Conservation (phyloP, 2,888 invertebrate species). For the Agriopis aurantiaria region DNA sequence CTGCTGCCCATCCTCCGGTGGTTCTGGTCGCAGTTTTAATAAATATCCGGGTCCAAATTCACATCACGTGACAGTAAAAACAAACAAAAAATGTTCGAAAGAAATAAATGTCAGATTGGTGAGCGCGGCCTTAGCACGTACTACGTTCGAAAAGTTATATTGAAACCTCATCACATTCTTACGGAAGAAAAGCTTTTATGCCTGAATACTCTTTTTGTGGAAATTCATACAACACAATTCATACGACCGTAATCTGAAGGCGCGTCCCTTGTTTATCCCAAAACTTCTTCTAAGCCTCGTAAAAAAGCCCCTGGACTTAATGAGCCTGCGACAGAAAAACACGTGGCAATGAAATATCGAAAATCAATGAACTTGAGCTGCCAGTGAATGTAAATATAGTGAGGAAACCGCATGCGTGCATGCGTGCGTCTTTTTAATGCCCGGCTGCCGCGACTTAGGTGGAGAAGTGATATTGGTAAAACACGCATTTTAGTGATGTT, state of each 20-base stretch:
- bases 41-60: too few species aligned
- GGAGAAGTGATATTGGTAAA: too few species aligned
- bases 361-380: background rate
- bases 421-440: too few species aligned
- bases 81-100: too few species aligned
- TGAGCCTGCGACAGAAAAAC: background rate
- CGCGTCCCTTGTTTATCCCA: conserved; percentile 7
- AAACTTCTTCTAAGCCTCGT: conserved; percentile 16
- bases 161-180: background rate
- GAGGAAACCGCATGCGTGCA: too few species aligned
- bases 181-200: conserved; percentile 11
- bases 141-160: background rate
- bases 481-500: too few species aligned
- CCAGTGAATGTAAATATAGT: background rate
- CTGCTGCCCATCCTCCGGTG: too few species aligned
- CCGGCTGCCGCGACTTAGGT: too few species aligned
- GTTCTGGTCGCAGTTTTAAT: too few species aligned
- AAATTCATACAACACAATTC: conserved; percentile 16
- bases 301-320: conserved; percentile 10
- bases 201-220: conserved; percentile 12
- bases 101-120: too few species aligned
- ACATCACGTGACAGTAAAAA: too few species aligned
- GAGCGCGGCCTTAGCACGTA: too few species aligned
- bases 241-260: conserved; percentile 2
- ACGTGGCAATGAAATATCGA: background rate